Conservation (phyloP, 1,140 invertebrate species). For the Delia radicum region DNA sequence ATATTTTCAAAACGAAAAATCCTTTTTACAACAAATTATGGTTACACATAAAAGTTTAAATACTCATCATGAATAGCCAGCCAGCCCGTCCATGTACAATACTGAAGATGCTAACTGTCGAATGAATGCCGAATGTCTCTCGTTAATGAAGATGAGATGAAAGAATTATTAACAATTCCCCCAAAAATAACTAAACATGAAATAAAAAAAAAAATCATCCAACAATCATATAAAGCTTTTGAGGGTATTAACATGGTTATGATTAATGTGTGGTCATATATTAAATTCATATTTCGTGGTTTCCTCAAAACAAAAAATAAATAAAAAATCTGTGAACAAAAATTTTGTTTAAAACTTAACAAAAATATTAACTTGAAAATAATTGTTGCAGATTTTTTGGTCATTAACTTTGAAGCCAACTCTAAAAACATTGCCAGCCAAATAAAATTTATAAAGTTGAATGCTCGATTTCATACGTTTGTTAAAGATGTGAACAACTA, state of each 20-base stretch:
- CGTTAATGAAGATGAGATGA: constrained; percentile 12
- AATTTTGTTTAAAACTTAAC: neutral
- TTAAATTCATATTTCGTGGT: constrained; percentile 22
- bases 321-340: neutral
- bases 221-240: neutral
- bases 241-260: constrained; percentile 12
- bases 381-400: constrained; percentile 17
- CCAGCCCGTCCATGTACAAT: neutral
- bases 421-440: neutral
- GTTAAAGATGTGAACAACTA: constrained; percentile 1
- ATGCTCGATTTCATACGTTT: constrained; percentile 17
- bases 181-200: neutral
- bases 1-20: no score
- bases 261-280: constrained; percentile 22
- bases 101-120: no score
- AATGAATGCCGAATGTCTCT: neutral
- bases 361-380: constrained; percentile 15
- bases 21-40: no score
- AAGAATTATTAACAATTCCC: constrained; percentile 13
- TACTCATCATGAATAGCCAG: no score
- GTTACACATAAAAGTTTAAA: no score
- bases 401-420: constrained; percentile 13
- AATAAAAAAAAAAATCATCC: neutral
- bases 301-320: neutral
- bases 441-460: neutral